Evolutionary conservation across 2,888 invertebrate species (phyloP).

Genomic region (Parochlus steinenii): DNA sequence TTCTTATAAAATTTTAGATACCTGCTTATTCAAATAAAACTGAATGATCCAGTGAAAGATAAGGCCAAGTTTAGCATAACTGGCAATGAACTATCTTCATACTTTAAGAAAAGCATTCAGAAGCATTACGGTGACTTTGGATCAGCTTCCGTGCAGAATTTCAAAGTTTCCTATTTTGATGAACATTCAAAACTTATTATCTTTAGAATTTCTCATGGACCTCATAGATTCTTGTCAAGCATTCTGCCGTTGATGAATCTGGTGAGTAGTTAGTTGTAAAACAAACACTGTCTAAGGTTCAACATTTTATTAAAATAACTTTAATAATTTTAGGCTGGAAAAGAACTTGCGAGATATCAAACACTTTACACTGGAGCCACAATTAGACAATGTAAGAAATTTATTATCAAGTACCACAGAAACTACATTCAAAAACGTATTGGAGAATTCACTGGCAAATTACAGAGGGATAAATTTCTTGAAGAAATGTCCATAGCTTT

Average conservation of each 20-base stretch:
- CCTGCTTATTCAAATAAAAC: constrained; percentile 45
- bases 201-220: constrained; percentile 54
- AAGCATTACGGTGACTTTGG: constrained; percentile 63
- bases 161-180: constrained; percentile 65
- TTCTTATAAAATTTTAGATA: constrained; percentile 35
- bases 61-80: constrained; percentile 19
- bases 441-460: constrained; percentile 40
- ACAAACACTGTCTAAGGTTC: neutral
- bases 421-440: constrained; percentile 45
- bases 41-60: constrained; percentile 33
- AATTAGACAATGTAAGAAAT: constrained; percentile 60
- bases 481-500: too few relatives aligned
- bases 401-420: constrained; percentile 50
- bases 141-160: constrained; percentile 46
- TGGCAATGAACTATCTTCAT: constrained; percentile 14
- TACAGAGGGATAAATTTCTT: constrained; percentile 41
- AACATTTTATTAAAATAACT: neutral
- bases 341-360: constrained; percentile 39
- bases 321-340: constrained; percentile 33
- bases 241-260: constrained; percentile 50
- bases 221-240: constrained; percentile 53
- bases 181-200: constrained; percentile 56
- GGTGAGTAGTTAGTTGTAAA: constrained; percentile 18
- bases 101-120: constrained; percentile 43
- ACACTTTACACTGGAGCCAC: constrained; percentile 64